Evolutionary conservation across 2,113 vertebrate genomes (phyloP).

Genomic region (Takifugu flavidus): DNA sequence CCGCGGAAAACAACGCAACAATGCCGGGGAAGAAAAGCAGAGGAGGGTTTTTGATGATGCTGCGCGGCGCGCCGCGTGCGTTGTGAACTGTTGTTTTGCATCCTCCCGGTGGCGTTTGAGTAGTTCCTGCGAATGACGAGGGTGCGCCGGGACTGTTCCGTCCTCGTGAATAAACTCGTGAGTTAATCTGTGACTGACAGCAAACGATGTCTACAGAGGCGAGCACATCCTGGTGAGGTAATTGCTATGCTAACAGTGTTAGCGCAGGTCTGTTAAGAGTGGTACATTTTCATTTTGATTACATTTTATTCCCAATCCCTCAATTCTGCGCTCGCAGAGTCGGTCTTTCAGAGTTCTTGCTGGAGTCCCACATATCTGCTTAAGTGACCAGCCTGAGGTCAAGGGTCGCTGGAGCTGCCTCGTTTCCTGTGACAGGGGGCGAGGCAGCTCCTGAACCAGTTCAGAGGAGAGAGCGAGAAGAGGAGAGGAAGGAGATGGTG

Average conservation of each 20-base stretch:
- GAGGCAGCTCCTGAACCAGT: slow-evolving; percentile 46
- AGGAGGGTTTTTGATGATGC: slow-evolving; percentile 38
- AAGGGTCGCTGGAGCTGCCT: slow-evolving; percentile 71
- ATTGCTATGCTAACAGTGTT: background rate
- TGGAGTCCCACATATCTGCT: slow-evolving; percentile 76
- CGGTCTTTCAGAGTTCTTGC: slow-evolving; percentile 57
- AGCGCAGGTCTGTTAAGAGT: background rate
- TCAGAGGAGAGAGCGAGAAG: slow-evolving; percentile 29
- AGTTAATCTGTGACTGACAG: slow-evolving; percentile 17
- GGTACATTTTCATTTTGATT: background rate
- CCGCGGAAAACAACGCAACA: slow-evolving; percentile 67
- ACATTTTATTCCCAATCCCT: too few relatives aligned
- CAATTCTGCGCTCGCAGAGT: too few relatives aligned
- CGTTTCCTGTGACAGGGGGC: slow-evolving; percentile 74
- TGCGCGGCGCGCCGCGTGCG: slow-evolving; percentile 14
- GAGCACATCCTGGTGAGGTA: background rate
- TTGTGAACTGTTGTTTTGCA: slow-evolving; percentile 43
- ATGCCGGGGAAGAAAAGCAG: slow-evolving; percentile 61
- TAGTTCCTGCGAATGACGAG: slow-evolving; percentile 17
- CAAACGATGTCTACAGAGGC: background rate
- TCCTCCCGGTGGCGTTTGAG: slow-evolving; percentile 31
- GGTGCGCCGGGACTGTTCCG: slow-evolving; percentile 6
- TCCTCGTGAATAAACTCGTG: slow-evolving; percentile 9
- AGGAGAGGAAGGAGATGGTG: slow-evolving; percentile 57
- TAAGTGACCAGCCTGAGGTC: slow-evolving; percentile 68